These are phyloP conservation scores for Penaeus chinensis DNA, from an alignment of 1,140 invertebrate species.

Conservation along the genomic window DNA sequence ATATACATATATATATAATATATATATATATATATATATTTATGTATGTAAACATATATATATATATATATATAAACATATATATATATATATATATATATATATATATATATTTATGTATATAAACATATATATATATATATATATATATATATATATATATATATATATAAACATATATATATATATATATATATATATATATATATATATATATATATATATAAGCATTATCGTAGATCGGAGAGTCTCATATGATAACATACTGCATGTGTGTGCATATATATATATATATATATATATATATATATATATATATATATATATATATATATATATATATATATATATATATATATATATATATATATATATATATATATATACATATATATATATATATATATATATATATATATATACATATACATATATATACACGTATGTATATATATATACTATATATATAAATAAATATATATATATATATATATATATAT, in stretches of 20 bases:
- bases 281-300: too few relatives aligned
- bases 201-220: slow-evolving; percentile 33
- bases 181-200: slow-evolving; percentile 33
- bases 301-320: too few relatives aligned
- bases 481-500: too few relatives aligned
- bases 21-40: too few relatives aligned
- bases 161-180: slow-evolving; percentile 20
- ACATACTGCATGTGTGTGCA: neutral
- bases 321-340: too few relatives aligned
- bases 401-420: neutral
- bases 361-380: too few relatives aligned
- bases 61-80: neutral
- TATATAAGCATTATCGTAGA: slow-evolving; percentile 12
- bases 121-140: neutral
- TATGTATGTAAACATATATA: too few relatives aligned
- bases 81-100: slow-evolving; percentile 15
- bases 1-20: neutral
- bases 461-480: too few relatives aligned
- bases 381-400: too few relatives aligned
- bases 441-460: neutral
- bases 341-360: too few relatives aligned
- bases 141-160: neutral
- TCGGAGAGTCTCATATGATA: too few relatives aligned
- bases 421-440: neutral
- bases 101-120: slow-evolving; percentile 1